Evolutionary conservation across 2,113 vertebrate genomes (phyloP), one percentile per base, ranked within the genome.

Genomic region (Cygnus atratus): DNA sequence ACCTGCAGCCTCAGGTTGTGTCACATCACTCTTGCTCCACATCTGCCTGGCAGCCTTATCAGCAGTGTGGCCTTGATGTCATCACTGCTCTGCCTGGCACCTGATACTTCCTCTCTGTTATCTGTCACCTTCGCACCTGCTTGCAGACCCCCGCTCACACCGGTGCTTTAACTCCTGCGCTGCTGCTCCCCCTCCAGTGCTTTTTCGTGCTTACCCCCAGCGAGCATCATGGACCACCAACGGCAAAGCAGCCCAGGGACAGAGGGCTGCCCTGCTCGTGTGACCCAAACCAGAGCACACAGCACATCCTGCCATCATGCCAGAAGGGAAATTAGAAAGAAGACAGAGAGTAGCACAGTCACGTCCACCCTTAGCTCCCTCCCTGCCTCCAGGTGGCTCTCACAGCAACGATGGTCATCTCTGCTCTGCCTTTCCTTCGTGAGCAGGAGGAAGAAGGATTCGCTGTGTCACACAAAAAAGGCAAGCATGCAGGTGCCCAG

Each of bases 211-310:
- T 71, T 52, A 9, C 25, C 35, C 46, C 46, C n/a, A 39, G 17
- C 9, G 39, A 19, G 11, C 0, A 0, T 39, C 0, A 0, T 8
- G 14, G 5, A 79, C 24, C 65, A 41, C 44, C 9, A 21, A 19
- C 13, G 8, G 22, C 0, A 1, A 13, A 3, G 43, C 11, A 26
- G 21, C 19, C 33, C 2, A 1, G 41, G 22, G 67, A 24, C 7
- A n/a, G n/a, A 44, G 8, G 0, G 0, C 31, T 86, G 46, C 61
- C n/a, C 66, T 50, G 15, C 11, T 66, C 8, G 0, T 65, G 50
- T 41, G 66, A n/a, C 44, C 25, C 73, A 63, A 74, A 44, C 48
- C 11, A 29, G 31, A 77, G n/a, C 12, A 28, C 4, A 2, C 8
- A 10, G 5, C 15, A 33, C 16, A 11, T 31, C 15, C 5, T 71